Evolutionary conservation across 1,140 invertebrate genomes (phyloP).

Genomic region (Procambarus virginalis): DNA sequence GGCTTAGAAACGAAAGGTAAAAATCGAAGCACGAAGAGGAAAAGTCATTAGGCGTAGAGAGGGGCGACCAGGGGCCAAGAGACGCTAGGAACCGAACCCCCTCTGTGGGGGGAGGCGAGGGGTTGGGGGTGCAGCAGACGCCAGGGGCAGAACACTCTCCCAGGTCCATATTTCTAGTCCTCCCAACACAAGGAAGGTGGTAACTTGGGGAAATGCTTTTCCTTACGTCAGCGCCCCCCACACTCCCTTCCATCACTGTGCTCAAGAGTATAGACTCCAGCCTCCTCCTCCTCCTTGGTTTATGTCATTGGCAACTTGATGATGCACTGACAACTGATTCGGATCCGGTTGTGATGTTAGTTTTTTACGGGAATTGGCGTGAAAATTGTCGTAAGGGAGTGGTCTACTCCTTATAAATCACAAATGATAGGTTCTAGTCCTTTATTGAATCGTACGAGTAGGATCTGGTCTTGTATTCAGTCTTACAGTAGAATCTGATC

Average conservation of each 20-base stretch:
- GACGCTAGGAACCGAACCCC: neutral
- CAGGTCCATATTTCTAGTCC: neutral
- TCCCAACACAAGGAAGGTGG: neutral
- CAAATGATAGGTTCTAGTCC: neutral
- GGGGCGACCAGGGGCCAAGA: neutral
- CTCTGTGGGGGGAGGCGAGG: too few relatives aligned
- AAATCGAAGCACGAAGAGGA: neutral
- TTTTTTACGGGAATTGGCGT: conserved; percentile 20
- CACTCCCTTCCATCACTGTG: neutral
- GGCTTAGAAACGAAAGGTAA: neutral
- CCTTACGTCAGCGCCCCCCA: neutral
- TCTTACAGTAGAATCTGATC: too few relatives aligned
- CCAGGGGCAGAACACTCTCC: too few relatives aligned
- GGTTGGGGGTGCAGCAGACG: too few relatives aligned
- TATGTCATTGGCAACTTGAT: conserved; percentile 21
- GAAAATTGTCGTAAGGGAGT: conserved; percentile 15
- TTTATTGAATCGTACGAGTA: neutral
- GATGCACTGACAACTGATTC: conserved; percentile 8
- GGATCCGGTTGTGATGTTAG: neutral
- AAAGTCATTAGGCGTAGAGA: neutral
- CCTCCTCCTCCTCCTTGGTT: neutral
- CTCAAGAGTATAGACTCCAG: neutral
- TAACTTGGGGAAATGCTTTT: conserved; percentile 3
- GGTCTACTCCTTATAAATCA: conserved; percentile 1
- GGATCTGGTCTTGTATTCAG: too few relatives aligned